Base-by-base conservation (phyloP, 2,797 vertebrate genomes). In the Mus minutoides region DNA sequence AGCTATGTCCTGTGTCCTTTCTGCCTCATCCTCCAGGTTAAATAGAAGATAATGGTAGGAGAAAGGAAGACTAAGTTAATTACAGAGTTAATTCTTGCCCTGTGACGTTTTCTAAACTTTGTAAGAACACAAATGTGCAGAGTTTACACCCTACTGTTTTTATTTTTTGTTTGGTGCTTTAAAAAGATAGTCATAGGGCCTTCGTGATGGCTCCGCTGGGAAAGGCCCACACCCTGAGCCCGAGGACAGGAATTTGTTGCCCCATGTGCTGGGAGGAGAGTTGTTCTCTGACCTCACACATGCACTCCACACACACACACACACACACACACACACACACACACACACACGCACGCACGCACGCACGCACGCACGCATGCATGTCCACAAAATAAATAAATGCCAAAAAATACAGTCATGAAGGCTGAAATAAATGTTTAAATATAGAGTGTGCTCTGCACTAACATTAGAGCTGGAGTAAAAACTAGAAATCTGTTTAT, bases 1-100 rank as follows among this genome's bases (percentile, higher is more conserved):
- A 73, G 62, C 52, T 97, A 49, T 83, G 85, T 94, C 87, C 91
- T 77, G 60, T 82, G 43, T 75, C 78, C 37, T 96, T 97, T 92
- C 46, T 82, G n/a, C 43, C 80, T 95, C 77, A 58, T 92, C 77
- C 43, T 95, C 91, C 90, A 60, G 12, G 73, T 75, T 95, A 77
- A 64, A 80, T 43, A 7, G 16, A 62, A 91, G 83, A 78, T 34
- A 6, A 7, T n/a, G 37, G 75, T 88, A 78, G 82, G 82, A 89
- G 64, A 77, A 54, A 91, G 46, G 92, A 97, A 83, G 52, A 49
- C 62, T 64, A 54, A 84, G 60, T 14, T 52, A 64, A 86, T n/a
- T 69, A 34, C 9, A 84, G 88, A 83, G 34, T 43, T 56, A 75
- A 37, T 58, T 69, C 69, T 78, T 82, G 26, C 43, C 83, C 16